phyloP scores from a whole-genome alignment of 2,797 vertebrate genomes.

The Yasuhikotakia modesta region DNA sequence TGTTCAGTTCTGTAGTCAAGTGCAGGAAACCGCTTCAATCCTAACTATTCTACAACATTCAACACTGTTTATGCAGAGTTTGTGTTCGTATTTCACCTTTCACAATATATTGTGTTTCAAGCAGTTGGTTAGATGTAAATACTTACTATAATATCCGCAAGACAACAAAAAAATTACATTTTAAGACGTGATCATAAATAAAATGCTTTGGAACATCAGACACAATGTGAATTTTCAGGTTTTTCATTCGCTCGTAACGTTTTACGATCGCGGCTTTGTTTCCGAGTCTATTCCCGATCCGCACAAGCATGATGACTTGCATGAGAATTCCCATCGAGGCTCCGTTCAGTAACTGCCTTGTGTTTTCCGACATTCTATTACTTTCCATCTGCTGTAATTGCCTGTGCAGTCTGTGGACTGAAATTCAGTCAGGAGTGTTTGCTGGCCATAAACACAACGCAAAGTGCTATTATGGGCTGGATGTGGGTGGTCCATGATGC shows the following conservation, averaged over 20 bases:
- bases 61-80: neutral
- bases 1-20: slow-evolving; percentile 5
- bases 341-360: neutral
- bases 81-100: neutral
- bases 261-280: slow-evolving; percentile 16
- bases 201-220: no score
- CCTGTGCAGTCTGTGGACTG: slow-evolving; percentile 14
- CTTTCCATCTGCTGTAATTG: slow-evolving; percentile 38
- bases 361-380: slow-evolving; percentile 30
- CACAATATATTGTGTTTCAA: neutral
- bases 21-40: neutral
- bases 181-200: no score
- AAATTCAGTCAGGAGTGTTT: slow-evolving; percentile 18
- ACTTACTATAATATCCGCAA: neutral
- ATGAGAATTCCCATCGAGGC: slow-evolving; percentile 33
- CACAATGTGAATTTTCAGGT: neutral
- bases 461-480: neutral
- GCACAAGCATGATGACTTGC: neutral
- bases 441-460: slow-evolving; percentile 19
- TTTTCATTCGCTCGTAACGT: slow-evolving; percentile 22
- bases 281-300: neutral
- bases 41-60: neutral
- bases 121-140: neutral
- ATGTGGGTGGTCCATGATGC: neutral
- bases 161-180: neutral